phyloP scores from a whole-genome alignment of 2,888 invertebrate genomes.

The Periphyllus acericola region DNA sequence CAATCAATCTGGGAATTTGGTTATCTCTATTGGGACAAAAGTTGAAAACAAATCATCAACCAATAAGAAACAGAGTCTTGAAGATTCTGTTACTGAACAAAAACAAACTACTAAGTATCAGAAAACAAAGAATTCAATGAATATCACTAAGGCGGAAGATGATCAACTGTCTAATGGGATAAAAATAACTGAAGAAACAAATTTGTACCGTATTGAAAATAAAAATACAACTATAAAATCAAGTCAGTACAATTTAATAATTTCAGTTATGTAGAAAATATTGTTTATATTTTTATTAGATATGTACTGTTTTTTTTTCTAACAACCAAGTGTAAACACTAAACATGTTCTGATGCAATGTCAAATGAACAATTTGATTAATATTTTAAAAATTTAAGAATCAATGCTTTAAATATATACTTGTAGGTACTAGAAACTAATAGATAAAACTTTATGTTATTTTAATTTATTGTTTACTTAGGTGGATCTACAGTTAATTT shows the following conservation, averaged over 20 bases:
- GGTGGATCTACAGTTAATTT: slow-evolving; percentile 41
- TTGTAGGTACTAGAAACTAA: not conserved
- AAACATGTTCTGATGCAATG: not conserved
- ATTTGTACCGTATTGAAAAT: slow-evolving; percentile 15
- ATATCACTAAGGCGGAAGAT: slow-evolving; percentile 23
- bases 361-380: not conserved
- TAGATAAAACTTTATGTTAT: not conserved
- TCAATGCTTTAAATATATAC: not conserved
- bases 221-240: slow-evolving; percentile 43
- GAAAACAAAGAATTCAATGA: slow-evolving; percentile 53
- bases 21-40: slow-evolving; percentile 58
- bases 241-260: slow-evolving; percentile 27
- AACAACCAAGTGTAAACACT: not conserved
- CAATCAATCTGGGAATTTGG: slow-evolving; percentile 48
- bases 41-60: slow-evolving; percentile 12
- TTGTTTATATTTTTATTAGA: no score
- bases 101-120: slow-evolving; percentile 46
- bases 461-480: slow-evolving; percentile 4
- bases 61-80: slow-evolving; percentile 28
- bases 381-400: not conserved
- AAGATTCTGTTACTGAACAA: slow-evolving; percentile 11
- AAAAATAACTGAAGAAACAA: slow-evolving; percentile 49
- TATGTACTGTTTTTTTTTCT: no score
- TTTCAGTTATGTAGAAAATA: not conserved
- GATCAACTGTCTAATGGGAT: slow-evolving; percentile 10